Evolutionary conservation across 2,113 vertebrate species (phyloP).

Genomic region (Caretta caretta): DNA sequence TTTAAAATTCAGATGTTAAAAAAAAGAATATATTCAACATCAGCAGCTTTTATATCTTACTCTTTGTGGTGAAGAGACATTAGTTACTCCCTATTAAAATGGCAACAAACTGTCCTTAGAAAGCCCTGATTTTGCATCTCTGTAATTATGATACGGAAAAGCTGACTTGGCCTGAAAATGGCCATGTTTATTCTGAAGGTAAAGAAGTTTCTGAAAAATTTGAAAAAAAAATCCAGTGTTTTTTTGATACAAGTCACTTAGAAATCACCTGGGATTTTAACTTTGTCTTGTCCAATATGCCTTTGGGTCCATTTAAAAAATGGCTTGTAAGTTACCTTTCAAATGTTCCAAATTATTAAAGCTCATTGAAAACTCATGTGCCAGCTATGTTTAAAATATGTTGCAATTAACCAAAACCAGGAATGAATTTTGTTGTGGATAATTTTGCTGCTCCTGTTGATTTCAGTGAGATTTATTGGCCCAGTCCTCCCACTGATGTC

Average conservation of each 20-base stretch:
- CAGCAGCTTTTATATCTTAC: not conserved
- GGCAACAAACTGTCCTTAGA: not conserved
- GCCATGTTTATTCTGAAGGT: not conserved
- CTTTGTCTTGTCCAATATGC: not conserved
- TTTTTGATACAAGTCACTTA: not conserved
- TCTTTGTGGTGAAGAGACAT: not conserved
- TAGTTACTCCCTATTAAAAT: not conserved
- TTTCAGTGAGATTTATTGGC: not conserved
- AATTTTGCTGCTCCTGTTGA: not conserved
- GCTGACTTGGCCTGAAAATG: not conserved
- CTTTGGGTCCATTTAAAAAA: not conserved
- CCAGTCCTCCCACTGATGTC: not conserved
- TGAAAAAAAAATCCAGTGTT: fast-evolving
- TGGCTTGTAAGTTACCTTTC: not conserved
- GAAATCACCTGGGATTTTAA: not conserved
- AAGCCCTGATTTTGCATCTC: not conserved
- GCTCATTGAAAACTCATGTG: not conserved
- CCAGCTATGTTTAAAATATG: not conserved
- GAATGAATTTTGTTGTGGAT: not conserved
- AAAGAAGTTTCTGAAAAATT: not conserved
- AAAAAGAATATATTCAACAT: not conserved
- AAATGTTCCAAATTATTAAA: not conserved
- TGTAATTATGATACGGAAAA: not conserved
- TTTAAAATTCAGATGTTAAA: not conserved
- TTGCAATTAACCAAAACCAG: not conserved